phyloP scores from a whole-genome alignment of 2,888 invertebrate genomes.

The Spatulosminthurus flaviceps region DNA sequence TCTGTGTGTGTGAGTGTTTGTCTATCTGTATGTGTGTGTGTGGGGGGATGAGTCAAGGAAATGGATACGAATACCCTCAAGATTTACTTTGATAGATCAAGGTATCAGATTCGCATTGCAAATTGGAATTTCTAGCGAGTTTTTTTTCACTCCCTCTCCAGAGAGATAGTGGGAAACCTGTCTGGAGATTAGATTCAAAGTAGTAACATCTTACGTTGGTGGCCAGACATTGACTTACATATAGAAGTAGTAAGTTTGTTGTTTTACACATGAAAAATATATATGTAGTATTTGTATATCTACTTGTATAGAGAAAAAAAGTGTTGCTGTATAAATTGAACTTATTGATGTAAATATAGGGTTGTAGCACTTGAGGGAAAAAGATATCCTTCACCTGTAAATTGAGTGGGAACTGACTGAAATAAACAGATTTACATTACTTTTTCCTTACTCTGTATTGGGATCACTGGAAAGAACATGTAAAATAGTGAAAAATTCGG shows the following conservation, averaged over 20 bases:
- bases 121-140: conserved; percentile 45
- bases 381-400: conserved; percentile 11
- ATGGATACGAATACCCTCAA: conserved; percentile 38
- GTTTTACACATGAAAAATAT: too few relatives aligned
- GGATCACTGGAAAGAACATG: neutral
- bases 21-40: too few relatives aligned
- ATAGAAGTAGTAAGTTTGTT: too few relatives aligned
- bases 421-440: conserved; percentile 18
- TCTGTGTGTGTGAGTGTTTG: too few relatives aligned
- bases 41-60: conserved; percentile 31
- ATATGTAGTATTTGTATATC: too few relatives aligned
- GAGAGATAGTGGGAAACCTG: conserved; percentile 35
- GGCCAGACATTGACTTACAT: neutral
- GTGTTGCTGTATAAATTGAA: too few relatives aligned
- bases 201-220: neutral
- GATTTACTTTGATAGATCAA: conserved; percentile 47
- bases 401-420: conserved; percentile 18
- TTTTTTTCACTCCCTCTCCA: conserved; percentile 29
- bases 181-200: conserved; percentile 35
- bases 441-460: neutral
- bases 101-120: conserved; percentile 47
- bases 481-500: neutral
- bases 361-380: too few relatives aligned
- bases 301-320: too few relatives aligned
- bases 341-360: too few relatives aligned